These are phyloP conservation scores for Drosophila repletoides DNA, from an alignment of 1,140 invertebrate species.

Conservation along the genomic window DNA sequence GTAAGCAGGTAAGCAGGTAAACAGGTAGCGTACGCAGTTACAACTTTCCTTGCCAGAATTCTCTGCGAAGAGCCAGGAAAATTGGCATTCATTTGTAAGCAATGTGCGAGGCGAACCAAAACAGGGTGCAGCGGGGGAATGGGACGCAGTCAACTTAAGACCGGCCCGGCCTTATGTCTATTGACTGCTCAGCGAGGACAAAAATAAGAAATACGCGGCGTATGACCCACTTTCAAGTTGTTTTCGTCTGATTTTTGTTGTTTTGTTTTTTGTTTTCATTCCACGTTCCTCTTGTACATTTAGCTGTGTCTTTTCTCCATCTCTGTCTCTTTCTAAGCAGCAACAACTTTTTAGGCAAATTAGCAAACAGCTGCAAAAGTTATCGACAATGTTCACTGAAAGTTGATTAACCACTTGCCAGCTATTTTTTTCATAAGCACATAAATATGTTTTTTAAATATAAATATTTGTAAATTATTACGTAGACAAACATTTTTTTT, in stretches of 20 bases:
- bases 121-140: slow-evolving; percentile 15
- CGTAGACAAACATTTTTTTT: too few species aligned
- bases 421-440: slow-evolving; percentile 52
- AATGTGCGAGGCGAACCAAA: slow-evolving; percentile 51
- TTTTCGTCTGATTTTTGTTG: slow-evolving; percentile 52
- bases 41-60: slow-evolving; percentile 57
- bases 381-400: slow-evolving; percentile 57
- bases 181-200: slow-evolving; percentile 57
- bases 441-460: too few species aligned
- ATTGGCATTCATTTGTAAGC: slow-evolving; percentile 78
- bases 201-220: slow-evolving; percentile 70
- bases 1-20: slow-evolving; percentile 17
- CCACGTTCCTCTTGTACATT: background rate
- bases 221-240: slow-evolving; percentile 70
- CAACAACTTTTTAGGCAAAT: slow-evolving; percentile 68
- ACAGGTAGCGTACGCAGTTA: background rate
- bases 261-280: slow-evolving; percentile 16
- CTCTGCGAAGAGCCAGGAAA: slow-evolving; percentile 40
- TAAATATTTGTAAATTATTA: slow-evolving; percentile 36
- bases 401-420: slow-evolving; percentile 77
- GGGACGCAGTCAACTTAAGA: background rate
- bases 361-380: slow-evolving; percentile 64
- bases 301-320: slow-evolving; percentile 6
- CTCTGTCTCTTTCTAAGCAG: slow-evolving; percentile 64
- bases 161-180: slow-evolving; percentile 29